These are phyloP conservation scores for Ophonus ardosiacus DNA, from an alignment of 2,888 invertebrate species.

Conservation along the genomic window DNA sequence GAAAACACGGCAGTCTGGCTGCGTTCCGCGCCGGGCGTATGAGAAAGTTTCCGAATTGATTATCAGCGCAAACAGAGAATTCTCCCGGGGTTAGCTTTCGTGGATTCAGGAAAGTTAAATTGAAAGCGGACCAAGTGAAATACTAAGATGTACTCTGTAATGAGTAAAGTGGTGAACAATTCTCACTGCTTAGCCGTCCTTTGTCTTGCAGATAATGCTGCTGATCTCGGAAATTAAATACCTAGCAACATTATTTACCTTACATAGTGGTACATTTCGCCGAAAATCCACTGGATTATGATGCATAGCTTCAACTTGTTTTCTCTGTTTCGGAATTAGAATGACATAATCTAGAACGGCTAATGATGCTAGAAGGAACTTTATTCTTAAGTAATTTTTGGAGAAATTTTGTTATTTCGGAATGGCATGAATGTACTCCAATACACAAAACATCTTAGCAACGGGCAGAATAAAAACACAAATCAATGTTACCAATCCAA, in stretches of 20 bases:
- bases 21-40: slow-evolving; percentile 20
- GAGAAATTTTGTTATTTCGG: no score
- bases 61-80: slow-evolving; percentile 50
- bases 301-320: no score
- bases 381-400: no score
- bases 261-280: neutral
- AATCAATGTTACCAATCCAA: no score
- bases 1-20: slow-evolving; percentile 12
- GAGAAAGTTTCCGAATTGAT: slow-evolving; percentile 58
- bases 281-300: no score
- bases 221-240: slow-evolving; percentile 7
- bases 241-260: neutral
- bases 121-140: slow-evolving; percentile 50
- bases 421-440: no score
- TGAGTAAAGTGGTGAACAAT: slow-evolving; percentile 57
- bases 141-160: slow-evolving; percentile 47
- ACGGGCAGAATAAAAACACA: no score
- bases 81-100: slow-evolving; percentile 28
- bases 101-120: slow-evolving; percentile 51
- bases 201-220: slow-evolving; percentile 1
- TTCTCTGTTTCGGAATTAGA: no score
- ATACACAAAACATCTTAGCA: no score
- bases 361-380: no score
- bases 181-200: slow-evolving; percentile 13
- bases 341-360: no score